Percentiles rank a stretch among this genome's conserved stretches.
Evolutionary conservation across 2,797 vertebrate genomes (phyloP).

Genomic region (Diplodus sargus): DNA sequence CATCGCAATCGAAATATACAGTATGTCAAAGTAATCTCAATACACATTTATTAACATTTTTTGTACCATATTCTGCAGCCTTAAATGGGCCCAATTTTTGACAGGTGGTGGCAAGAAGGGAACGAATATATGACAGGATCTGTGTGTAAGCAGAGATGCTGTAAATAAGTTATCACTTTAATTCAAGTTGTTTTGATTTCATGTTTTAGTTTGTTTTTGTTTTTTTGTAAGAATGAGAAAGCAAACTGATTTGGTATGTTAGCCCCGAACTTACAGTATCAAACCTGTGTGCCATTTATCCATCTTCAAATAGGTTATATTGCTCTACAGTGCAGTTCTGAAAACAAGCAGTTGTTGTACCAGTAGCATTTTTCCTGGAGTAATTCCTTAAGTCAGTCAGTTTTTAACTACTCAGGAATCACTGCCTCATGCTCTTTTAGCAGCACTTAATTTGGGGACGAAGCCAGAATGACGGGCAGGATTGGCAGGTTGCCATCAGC

Average conservation of each 20-base stretch:
- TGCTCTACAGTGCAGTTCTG: neutral
- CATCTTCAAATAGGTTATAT: neutral
- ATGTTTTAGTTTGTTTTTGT: neutral
- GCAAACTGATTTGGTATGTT: neutral
- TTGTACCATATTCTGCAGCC: too few relatives aligned
- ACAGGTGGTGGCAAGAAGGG: too few relatives aligned
- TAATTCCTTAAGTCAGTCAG: neutral
- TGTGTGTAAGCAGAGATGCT: too few relatives aligned
- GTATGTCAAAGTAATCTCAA: too few relatives aligned
- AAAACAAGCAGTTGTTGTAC: neutral
- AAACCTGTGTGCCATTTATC: neutral
- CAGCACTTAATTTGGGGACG: neutral
- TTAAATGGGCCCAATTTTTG: neutral
- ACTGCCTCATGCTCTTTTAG: neutral
- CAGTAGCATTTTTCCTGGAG: neutral
- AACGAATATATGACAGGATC: too few relatives aligned
- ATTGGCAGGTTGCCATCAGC: conserved; percentile 1
- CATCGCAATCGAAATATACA: too few relatives aligned
- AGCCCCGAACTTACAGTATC: neutral
- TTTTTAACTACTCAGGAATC: neutral
- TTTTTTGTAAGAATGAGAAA: neutral
- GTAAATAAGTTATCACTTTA: neutral
- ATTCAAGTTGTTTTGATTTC: neutral
- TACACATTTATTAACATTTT: too few relatives aligned
- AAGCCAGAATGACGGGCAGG: conserved; percentile 8